These are phyloP conservation scores for Otis tarda DNA, from an alignment of 2,113 vertebrate species.

Conservation along the genomic window DNA sequence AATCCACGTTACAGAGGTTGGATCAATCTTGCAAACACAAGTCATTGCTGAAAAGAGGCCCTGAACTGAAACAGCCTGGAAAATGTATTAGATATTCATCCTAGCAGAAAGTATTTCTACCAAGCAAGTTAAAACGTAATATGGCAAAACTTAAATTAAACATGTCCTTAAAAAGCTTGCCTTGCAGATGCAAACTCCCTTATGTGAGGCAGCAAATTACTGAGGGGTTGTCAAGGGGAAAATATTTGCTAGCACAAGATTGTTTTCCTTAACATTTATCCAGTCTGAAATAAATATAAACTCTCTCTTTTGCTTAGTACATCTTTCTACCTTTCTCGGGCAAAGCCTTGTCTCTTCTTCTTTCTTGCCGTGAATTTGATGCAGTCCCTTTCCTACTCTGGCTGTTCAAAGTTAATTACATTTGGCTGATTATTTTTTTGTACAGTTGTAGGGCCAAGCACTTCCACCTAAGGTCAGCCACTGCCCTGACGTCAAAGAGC, in stretches of 20 bases:
- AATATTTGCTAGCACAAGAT: conserved; percentile 39
- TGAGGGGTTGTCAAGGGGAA: conserved; percentile 49
- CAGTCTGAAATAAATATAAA: conserved; percentile 4
- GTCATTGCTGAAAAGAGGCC: conserved; percentile 80
- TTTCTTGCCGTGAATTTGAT: conserved; percentile 13
- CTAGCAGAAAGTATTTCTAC: conserved; percentile 73
- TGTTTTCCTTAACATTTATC: conserved; percentile 54
- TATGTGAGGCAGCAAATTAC: conserved; percentile 69
- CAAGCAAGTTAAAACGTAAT: conserved; percentile 74
- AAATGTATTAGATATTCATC: conserved; percentile 83
- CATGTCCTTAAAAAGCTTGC: conserved; percentile 60
- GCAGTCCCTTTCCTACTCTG: background rate
- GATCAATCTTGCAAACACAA: conserved; percentile 83
- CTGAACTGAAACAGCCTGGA: conserved; percentile 85
- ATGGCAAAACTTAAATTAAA: conserved; percentile 74
- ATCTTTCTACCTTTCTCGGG: background rate
- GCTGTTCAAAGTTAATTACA: background rate
- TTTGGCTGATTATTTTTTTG: background rate
- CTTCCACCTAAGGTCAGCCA: background rate
- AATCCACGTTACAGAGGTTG: conserved; percentile 80
- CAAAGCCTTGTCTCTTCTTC: background rate
- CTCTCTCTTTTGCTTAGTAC: background rate
- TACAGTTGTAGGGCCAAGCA: background rate
- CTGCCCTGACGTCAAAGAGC: background rate
- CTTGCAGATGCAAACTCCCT: conserved; percentile 56